These are phyloP conservation scores for Pogonomyrmex californicus DNA, from an alignment of 1,140 invertebrate genomes.

Conservation along the genomic window DNA sequence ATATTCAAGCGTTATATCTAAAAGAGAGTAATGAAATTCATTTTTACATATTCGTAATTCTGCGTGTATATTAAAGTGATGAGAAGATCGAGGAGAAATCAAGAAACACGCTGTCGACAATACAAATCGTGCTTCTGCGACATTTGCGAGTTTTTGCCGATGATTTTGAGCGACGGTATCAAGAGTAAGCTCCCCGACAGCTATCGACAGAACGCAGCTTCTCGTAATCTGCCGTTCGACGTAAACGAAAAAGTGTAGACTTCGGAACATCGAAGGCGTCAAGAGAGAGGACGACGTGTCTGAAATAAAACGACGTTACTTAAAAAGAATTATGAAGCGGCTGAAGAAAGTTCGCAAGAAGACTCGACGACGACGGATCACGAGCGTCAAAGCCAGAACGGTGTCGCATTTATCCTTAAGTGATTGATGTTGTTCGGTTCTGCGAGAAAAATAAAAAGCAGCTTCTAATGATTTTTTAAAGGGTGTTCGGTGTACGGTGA, in stretches of 20 bases:
- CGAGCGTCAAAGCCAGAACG: conserved; percentile 76
- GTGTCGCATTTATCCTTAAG: conserved; percentile 73
- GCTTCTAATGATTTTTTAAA: conserved; percentile 73
- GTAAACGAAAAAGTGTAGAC: conserved; percentile 39
- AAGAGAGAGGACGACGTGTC: conserved; percentile 38
- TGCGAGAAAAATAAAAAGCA: conserved; percentile 66
- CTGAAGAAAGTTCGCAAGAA: conserved; percentile 74
- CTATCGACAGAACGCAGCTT: conserved; percentile 7
- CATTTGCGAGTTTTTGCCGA: conserved; percentile 28
- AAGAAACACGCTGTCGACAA: not conserved
- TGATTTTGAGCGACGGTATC: conserved; percentile 16
- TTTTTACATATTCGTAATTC: not conserved
- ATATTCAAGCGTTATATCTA: not conserved
- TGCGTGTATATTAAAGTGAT: not conserved
- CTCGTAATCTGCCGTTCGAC: conserved; percentile 38
- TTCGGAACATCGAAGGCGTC: conserved; percentile 44
- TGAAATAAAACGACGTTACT: conserved; percentile 76
- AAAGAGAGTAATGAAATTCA: conserved; percentile 22
- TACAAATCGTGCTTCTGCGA: not conserved
- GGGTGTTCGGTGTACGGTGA: conserved; percentile 47
- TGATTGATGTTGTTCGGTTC: conserved; percentile 76
- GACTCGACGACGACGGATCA: conserved; percentile 80
- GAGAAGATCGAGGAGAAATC: not conserved
- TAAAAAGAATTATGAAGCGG: conserved; percentile 73
- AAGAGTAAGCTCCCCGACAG: not conserved